Percentiles rank a stretch among this genome's conserved stretches.
Conservation (phyloP, 1,140 invertebrate species). For the Drosophila subobscura region DNA sequence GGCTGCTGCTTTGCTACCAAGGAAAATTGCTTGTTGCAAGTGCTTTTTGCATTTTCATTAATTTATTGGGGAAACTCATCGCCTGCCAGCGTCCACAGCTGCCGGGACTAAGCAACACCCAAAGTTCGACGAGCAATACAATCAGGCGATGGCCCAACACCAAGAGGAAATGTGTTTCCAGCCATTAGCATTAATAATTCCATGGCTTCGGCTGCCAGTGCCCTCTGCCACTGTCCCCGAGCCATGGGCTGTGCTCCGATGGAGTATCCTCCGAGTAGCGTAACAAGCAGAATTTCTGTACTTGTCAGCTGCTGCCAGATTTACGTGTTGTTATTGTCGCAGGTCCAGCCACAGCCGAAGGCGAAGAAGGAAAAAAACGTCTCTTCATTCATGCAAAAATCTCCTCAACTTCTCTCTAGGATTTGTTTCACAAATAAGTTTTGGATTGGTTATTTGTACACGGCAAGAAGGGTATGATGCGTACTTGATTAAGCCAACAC, state of each 20-base stretch:
- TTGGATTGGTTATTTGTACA: slow-evolving; percentile 3
- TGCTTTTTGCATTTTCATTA: slow-evolving; percentile 59
- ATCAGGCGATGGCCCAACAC: slow-evolving; percentile 62
- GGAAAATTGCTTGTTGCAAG: slow-evolving; percentile 50
- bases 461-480: too few relatives aligned
- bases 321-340: slow-evolving; percentile 74
- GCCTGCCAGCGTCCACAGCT: slow-evolving; percentile 27
- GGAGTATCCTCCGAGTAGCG: slow-evolving; percentile 38
- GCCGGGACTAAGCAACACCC: slow-evolving; percentile 18
- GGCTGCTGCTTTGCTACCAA: not conserved
- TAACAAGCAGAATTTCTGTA: slow-evolving; percentile 61
- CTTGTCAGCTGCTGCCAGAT: slow-evolving; percentile 70
- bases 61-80: slow-evolving; percentile 68
- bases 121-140: slow-evolving; percentile 56
- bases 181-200: slow-evolving; percentile 79
- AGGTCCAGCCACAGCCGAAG: slow-evolving; percentile 12
- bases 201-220: slow-evolving; percentile 40
- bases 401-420: slow-evolving; percentile 42
- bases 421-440: slow-evolving; percentile 73
- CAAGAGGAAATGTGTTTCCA: slow-evolving; percentile 61
- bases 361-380: slow-evolving; percentile 41
- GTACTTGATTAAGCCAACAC: too few relatives aligned
- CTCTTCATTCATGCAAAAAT: not conserved
- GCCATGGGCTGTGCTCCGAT: slow-evolving; percentile 16
- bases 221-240: not conserved